These are phyloP conservation scores for Sorex fumeus DNA, from an alignment of 2,113 vertebrate genomes.

Conservation along the genomic window DNA sequence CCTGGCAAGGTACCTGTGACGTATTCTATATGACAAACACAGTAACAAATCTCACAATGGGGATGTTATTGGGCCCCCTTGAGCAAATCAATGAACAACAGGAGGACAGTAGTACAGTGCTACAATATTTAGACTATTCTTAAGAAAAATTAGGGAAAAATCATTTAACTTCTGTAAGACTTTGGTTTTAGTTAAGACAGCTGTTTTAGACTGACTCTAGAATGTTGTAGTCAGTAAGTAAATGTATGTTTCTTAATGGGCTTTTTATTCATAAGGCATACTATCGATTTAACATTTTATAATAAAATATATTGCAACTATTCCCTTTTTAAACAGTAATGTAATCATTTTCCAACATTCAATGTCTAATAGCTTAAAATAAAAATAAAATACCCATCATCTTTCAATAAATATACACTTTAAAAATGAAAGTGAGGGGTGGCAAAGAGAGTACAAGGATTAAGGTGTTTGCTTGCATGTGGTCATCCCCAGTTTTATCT, in stretches of 20 bases:
- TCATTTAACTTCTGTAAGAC: background rate
- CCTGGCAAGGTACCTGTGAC: no score
- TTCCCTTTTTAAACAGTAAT: background rate
- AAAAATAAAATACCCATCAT: background rate
- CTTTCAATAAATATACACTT: background rate
- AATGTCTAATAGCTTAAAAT: conserved; percentile 30
- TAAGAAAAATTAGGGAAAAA: background rate
- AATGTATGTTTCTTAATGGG: background rate
- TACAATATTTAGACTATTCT: conserved; percentile 24
- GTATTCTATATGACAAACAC: no score
- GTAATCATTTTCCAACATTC: background rate
- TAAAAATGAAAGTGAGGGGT: no score
- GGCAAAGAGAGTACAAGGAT: no score
- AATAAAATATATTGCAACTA: conserved; percentile 7
- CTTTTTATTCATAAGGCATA: background rate
- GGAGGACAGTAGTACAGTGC: no score
- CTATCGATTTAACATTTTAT: conserved; percentile 24
- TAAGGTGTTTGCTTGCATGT: no score
- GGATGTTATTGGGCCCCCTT: no score
- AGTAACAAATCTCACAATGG: no score
- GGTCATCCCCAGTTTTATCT: no score
- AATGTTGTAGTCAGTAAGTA: conserved; percentile 4
- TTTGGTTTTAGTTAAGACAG: conserved; percentile 20
- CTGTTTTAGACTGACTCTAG: background rate
- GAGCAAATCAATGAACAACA: no score